These are phyloP conservation scores for Hypsibius dujardini DNA, from an alignment of 1,140 invertebrate species.

Conservation along the genomic window DNA sequence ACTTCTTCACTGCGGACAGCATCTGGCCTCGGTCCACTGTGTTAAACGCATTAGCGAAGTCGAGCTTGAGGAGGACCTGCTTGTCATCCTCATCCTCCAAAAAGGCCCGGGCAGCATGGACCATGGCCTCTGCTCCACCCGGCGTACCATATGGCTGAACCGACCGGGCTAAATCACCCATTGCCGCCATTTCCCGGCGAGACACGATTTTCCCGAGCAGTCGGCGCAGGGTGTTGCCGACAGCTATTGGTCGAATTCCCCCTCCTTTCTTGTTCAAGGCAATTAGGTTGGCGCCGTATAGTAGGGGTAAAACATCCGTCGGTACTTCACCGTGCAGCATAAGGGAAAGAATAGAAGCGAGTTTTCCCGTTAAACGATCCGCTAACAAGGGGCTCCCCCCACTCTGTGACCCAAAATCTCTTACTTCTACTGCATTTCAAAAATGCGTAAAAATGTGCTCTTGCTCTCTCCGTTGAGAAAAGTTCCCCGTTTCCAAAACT, in stretches of 20 bases:
- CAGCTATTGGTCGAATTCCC: background rate
- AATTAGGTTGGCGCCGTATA: too few relatives aligned
- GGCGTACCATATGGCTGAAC: background rate
- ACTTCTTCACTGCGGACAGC: background rate
- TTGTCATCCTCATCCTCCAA: background rate
- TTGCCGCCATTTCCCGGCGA: background rate
- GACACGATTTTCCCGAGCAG: background rate
- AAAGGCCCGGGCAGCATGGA: background rate
- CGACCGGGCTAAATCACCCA: background rate
- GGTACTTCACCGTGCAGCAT: too few relatives aligned
- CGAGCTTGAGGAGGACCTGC: background rate
- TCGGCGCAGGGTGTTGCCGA: background rate
- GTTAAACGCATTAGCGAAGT: constrained; percentile 9
- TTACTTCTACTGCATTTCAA: too few relatives aligned
- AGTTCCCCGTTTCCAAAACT: too few relatives aligned
- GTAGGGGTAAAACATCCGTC: too few relatives aligned
- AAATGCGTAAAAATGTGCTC: too few relatives aligned
- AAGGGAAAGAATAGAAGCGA: too few relatives aligned
- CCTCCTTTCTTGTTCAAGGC: background rate
- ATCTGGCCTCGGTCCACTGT: background rate
- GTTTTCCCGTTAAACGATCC: too few relatives aligned
- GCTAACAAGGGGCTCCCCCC: too few relatives aligned
- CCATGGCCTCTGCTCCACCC: background rate
- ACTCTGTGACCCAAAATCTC: too few relatives aligned
- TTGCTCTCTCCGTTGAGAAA: too few relatives aligned